Percentiles rank a stretch among this genome's conserved stretches.
phyloP scores from a whole-genome alignment of 1,140 invertebrate genomes.

The Zaprionus inermis region DNA sequence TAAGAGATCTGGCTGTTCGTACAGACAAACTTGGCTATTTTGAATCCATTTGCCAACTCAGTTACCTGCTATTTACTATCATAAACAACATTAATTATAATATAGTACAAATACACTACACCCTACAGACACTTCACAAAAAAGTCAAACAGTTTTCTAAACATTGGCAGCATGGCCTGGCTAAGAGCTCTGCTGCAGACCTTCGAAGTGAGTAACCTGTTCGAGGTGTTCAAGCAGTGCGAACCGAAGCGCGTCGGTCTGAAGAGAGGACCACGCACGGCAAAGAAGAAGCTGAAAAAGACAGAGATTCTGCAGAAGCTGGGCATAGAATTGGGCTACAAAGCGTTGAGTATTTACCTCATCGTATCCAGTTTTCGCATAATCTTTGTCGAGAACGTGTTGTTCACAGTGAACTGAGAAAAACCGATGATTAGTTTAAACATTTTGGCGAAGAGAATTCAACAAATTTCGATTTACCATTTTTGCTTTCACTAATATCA shows the following conservation, averaged over 20 bases:
- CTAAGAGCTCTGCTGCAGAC: not conserved
- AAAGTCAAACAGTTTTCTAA: not conserved
- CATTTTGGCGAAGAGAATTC: not conserved
- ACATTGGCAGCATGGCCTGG: not conserved
- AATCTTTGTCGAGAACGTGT: not conserved
- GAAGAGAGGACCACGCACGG: not conserved
- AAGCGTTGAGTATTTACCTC: not conserved
- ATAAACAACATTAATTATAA: not conserved
- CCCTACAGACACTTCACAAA: not conserved
- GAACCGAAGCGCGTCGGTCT: not conserved
- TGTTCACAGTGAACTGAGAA: not conserved
- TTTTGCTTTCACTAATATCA: constrained; percentile 5
- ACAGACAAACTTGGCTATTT: no score
- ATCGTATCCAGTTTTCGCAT: not conserved
- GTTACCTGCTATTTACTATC: not conserved
- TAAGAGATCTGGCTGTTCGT: no score
- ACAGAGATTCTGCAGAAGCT: not conserved
- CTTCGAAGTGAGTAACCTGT: not conserved
- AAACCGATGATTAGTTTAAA: no score
- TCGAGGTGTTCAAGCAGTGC: not conserved
- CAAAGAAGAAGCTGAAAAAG: not conserved
- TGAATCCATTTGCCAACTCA: no score
- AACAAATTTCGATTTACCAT: not conserved
- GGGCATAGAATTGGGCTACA: not conserved
- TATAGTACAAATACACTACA: not conserved